Evolutionary conservation across 2,797 vertebrate species (phyloP), one percentile per base, ranked within the genome.

Genomic region (Gymnopithys bicolor): DNA sequence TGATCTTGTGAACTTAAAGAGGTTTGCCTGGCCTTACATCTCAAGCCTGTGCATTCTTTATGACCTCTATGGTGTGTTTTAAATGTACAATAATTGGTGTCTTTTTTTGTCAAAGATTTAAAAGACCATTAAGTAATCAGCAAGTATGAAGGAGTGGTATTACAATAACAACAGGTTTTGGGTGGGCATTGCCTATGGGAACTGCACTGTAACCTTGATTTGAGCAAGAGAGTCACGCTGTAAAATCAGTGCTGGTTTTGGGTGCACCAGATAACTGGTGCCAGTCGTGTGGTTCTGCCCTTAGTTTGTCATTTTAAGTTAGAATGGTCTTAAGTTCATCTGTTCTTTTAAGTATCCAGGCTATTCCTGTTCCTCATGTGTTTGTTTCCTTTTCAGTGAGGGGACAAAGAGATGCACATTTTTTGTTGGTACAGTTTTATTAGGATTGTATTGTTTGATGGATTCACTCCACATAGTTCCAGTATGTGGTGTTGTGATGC

Each of bases 61-160:
- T 87, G 84, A 48, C 67, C 46, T 92, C 76, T 94, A 37, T 3
- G 8, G 28, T 51, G 18, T 71, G 70, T 91, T 96, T 92, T 84
- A 90, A 96, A 90, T 75, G 69, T 70, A 84, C 69, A 83, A 58
- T 71, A 85, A 58, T 71, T 88, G 68, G 48, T 92, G 71, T 84
- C 17, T 19, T 87, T 11, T 11, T 78, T 77, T 92, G 87, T 87
- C 2, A 2, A 45, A 87, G 74, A 80, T 95, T 87, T 89, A 92
- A 91, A 84, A 93, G 78, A 48, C 11, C 17, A 15, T 75, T 33
- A 83, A 37, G 52, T 7, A 1, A 2, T 19, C 33, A 12, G 49
- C 3, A 8, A n/a, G 13, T 30, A 16, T 5, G 35, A 25, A 91
- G 81, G 46, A 77, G 75, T 39, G 48, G 53, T 88, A 79, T 78